A percentile compares a stretch with the other conserved stretches of the same genome.
Conservation (phyloP, 2,113 vertebrate species). For the Ciconia maguari region DNA sequence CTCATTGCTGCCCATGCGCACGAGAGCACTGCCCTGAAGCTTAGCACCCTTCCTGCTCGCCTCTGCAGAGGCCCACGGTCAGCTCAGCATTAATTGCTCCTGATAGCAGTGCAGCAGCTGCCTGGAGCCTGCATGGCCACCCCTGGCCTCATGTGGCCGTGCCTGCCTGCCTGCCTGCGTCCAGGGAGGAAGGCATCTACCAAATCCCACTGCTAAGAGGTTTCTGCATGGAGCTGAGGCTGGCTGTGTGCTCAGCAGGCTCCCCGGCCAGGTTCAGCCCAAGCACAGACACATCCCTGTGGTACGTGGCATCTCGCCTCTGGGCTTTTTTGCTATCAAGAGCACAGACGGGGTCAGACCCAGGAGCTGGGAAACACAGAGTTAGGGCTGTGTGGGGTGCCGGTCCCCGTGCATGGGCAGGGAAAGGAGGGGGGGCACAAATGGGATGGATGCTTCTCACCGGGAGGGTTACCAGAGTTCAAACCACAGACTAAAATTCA, state of each 20-base stretch:
- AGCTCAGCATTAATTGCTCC: conserved; percentile 6
- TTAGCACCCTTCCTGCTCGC: not conserved
- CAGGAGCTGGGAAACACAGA: not conserved
- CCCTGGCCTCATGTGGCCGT: not conserved
- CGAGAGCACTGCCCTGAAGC: not conserved
- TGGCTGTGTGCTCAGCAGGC: not conserved
- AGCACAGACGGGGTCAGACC: not conserved
- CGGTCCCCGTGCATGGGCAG: fast-evolving
- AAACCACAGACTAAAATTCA: not conserved
- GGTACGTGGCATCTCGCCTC: fast-evolving
- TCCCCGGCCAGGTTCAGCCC: not conserved
- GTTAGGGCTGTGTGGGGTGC: not conserved
- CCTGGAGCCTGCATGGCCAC: fast-evolving
- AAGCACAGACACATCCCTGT: not conserved
- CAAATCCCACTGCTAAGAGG: not conserved
- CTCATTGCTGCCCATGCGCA: not conserved
- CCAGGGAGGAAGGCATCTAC: not conserved
- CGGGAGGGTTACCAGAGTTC: not conserved
- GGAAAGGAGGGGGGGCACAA: not conserved
- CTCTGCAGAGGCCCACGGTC: not conserved
- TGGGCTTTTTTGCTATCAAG: not conserved
- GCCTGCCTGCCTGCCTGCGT: not conserved
- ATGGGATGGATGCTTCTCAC: not conserved
- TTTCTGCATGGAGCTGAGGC: not conserved
- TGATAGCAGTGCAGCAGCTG: not conserved